Evolutionary conservation across 1,140 invertebrate species (phyloP).

Genomic region (Drosophila kepulauana): DNA sequence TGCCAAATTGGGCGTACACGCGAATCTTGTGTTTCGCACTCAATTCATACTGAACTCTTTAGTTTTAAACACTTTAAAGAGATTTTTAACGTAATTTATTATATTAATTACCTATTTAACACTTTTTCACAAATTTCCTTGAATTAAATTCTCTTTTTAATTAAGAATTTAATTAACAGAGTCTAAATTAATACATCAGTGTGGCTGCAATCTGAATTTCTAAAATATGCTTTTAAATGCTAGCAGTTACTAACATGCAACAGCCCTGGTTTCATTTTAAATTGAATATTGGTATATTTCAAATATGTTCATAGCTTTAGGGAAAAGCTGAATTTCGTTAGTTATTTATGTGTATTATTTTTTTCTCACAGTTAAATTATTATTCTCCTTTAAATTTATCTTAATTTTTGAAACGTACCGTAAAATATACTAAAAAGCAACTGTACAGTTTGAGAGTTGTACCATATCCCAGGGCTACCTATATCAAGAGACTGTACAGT

Average conservation of each 20-base stretch:
- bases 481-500: background rate
- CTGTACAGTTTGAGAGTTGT: background rate
- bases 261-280: no score
- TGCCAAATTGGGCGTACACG: slow-evolving; percentile 54
- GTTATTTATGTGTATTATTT: no score
- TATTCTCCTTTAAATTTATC: no score
- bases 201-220: background rate
- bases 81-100: background rate
- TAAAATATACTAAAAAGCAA: background rate
- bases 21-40: slow-evolving; percentile 25
- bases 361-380: no score
- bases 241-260: no score
- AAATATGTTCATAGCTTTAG: no score
- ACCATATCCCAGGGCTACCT: background rate
- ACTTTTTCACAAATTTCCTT: slow-evolving; percentile 22
- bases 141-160: slow-evolving; percentile 22
- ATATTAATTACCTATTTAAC: slow-evolving; percentile 45
- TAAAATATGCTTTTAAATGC: no score
- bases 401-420: no score
- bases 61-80: background rate
- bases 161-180: slow-evolving; percentile 25
- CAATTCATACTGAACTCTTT: background rate
- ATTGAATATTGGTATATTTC: no score
- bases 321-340: no score
- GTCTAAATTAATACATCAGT: background rate